phyloP scores from a whole-genome alignment of 2,113 vertebrate species.

The Burhinus bistriatus region DNA sequence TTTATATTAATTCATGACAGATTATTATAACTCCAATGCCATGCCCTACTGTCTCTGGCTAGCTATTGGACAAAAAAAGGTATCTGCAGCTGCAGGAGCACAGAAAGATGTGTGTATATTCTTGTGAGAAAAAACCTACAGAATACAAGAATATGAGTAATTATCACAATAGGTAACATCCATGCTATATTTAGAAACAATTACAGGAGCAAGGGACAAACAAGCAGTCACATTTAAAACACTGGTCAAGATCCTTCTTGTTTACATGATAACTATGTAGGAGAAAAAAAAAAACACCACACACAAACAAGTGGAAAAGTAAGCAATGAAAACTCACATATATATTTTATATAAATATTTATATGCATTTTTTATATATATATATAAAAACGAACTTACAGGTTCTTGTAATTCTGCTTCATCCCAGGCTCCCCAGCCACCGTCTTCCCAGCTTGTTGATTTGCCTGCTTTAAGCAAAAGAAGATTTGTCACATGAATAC shows the following conservation, averaged over 20 bases:
- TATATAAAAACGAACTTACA: conserved; percentile 67
- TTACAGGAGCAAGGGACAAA: not conserved
- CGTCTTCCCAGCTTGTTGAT: conserved; percentile 78
- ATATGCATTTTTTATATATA: too few species aligned
- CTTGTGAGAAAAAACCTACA: not conserved
- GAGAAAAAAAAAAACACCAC: not conserved
- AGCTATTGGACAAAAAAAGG: not conserved
- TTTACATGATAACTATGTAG: not conserved
- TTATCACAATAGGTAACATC: not conserved
- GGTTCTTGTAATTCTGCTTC: conserved; percentile 74
- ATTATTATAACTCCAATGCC: not conserved
- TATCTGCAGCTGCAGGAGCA: not conserved
- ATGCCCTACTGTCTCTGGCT: not conserved
- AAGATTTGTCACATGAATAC: not conserved
- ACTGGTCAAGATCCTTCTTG: not conserved
- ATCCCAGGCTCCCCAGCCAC: conserved; percentile 83
- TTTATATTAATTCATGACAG: not conserved
- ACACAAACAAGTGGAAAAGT: not conserved
- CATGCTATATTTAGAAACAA: not conserved
- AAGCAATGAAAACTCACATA: not conserved
- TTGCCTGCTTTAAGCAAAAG: conserved; percentile 64
- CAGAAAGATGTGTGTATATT: not conserved
- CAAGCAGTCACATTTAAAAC: not conserved
- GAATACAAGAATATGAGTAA: not conserved
- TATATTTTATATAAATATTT: too few species aligned